Conservation (phyloP, 2,113 vertebrate genomes). For the Pogona vitticeps region DNA sequence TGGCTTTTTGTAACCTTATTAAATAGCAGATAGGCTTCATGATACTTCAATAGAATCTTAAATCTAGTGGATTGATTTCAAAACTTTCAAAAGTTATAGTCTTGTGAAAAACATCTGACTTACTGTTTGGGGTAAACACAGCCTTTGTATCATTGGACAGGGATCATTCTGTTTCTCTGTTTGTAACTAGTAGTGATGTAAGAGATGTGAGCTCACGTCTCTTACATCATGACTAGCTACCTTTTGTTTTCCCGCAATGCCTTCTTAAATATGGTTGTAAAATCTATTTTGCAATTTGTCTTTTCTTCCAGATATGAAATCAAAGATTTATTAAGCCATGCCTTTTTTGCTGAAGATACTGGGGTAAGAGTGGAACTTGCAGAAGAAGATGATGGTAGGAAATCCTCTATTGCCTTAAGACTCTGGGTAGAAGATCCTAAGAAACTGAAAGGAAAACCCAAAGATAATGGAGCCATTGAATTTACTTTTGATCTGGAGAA, state of each 20-base stretch:
- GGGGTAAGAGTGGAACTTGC: conserved; percentile 97
- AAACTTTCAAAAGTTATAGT: no score
- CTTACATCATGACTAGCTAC: no score
- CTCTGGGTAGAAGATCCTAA: conserved; percentile 98
- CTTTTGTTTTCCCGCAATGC: neutral
- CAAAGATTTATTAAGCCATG: conserved; percentile 96
- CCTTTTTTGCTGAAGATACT: conserved; percentile 98
- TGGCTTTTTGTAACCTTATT: no score
- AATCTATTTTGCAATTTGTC: conserved; percentile 19
- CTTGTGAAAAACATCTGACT: neutral
- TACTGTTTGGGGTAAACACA: neutral
- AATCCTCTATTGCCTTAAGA: conserved; percentile 92
- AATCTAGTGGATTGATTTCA: no score
- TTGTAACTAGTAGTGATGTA: neutral
- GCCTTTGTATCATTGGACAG: neutral
- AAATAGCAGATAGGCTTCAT: no score
- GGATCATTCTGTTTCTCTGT: neutral
- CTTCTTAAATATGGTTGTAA: neutral
- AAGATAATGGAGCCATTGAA: conserved; percentile 96
- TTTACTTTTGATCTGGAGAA: conserved; percentile 94
- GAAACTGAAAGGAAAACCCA: conserved; percentile 98
- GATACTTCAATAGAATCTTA: no score
- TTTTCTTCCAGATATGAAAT: conserved; percentile 90
- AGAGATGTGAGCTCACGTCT: no score
- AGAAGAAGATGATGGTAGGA: conserved; percentile 94